Percentiles rank a stretch among this genome's conserved stretches.
Evolutionary conservation across 2,797 vertebrate species (phyloP).

Genomic region (Ficedula albicollis): DNA sequence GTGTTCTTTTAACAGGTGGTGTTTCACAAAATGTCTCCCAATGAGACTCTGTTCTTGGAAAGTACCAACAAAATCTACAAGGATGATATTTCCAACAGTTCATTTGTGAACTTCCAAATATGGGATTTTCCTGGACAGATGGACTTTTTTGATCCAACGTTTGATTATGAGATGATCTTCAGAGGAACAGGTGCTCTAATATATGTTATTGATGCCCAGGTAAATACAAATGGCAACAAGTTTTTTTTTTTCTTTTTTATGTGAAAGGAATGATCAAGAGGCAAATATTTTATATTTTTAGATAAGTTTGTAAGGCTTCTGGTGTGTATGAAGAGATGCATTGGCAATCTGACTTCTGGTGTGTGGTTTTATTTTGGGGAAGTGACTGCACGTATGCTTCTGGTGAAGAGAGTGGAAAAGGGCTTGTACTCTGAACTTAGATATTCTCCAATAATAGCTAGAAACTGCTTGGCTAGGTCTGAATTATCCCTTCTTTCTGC

Average conservation of each 20-base stretch:
- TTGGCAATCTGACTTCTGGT: background rate
- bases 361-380: background rate
- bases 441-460: accelerated
- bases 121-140: slow-evolving; percentile 99
- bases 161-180: slow-evolving; percentile 99
- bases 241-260: background rate
- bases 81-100: slow-evolving; percentile 99
- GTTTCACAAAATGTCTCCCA: slow-evolving; percentile 99
- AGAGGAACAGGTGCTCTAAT: slow-evolving; percentile 98
- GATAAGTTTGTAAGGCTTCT: background rate
- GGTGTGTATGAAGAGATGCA: background rate
- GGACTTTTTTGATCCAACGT: slow-evolving; percentile 98
- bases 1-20: slow-evolving; percentile 86
- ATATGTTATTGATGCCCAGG: slow-evolving; percentile 99
- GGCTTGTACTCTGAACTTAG: background rate
- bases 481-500: background rate
- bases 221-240: slow-evolving; percentile 60
- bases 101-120: slow-evolving; percentile 99
- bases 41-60: slow-evolving; percentile 97
- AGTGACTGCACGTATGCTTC: background rate
- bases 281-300: background rate
- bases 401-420: background rate
- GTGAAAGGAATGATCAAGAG: accelerated
- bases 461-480: background rate
- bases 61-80: slow-evolving; percentile 99